Conservation (phyloP, 2,888 invertebrate species). For the Aricia artaxerxes region DNA sequence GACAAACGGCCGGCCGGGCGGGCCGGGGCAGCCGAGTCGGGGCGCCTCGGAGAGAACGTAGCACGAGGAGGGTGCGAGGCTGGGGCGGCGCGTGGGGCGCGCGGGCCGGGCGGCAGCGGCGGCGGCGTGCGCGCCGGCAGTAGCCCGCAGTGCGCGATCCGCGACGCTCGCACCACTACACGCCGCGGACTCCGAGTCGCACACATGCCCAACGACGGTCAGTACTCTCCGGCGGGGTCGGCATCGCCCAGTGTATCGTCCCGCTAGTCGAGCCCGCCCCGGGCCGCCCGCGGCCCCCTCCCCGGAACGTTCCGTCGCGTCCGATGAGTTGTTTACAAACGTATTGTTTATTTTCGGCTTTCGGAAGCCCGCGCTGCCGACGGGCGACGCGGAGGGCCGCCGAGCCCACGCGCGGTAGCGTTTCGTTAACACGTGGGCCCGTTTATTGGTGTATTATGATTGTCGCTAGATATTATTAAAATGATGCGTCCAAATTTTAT, state of each 20-base stretch:
- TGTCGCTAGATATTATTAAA: neutral
- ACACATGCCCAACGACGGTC: conserved; percentile 26
- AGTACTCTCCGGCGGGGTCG: neutral
- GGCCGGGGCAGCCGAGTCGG: neutral
- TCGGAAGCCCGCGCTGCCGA: neutral
- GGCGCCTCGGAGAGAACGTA: neutral
- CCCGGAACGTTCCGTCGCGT: neutral
- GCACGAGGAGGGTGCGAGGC: neutral
- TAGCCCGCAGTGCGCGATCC: neutral
- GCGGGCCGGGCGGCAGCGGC: conserved; percentile 36
- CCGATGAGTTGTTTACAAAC: neutral
- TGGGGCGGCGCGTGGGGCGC: neutral
- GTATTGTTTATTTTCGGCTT: neutral
- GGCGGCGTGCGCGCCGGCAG: conserved; percentile 21
- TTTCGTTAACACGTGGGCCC: neutral
- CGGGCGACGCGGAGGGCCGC: neutral
- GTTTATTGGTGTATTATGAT: neutral
- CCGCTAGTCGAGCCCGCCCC: neutral
- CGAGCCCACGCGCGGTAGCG: neutral
- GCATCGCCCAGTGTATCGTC: neutral
- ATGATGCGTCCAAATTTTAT: neutral
- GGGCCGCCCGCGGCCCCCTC: neutral
- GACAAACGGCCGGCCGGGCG: neutral
- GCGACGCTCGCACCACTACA: conserved; percentile 10
- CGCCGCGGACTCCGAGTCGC: neutral